Conservation (phyloP, 2,113 vertebrate genomes). For the Pantherophis guttatus region DNA sequence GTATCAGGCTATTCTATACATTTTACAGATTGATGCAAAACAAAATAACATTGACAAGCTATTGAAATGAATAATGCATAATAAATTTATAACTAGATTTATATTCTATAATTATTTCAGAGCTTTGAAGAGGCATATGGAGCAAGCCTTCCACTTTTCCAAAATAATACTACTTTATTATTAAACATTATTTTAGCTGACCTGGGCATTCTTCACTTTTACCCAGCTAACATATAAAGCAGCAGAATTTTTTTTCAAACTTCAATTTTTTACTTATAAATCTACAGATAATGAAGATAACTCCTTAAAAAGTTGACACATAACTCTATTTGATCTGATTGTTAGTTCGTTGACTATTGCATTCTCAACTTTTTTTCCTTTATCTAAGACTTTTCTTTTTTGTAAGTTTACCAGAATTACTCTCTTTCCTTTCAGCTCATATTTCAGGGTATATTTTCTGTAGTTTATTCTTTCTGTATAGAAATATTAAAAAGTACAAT, state of each 20-base stretch:
- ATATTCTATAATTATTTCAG: not conserved
- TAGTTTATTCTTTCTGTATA: not conserved
- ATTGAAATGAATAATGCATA: not conserved
- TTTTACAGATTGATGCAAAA: not conserved
- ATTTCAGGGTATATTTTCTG: not conserved
- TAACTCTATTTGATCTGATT: not conserved
- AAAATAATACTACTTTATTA: not conserved
- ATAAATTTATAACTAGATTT: not conserved
- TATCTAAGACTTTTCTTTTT: not conserved
- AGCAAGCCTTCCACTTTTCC: not conserved
- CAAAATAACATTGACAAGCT: not conserved
- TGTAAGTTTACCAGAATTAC: not conserved
- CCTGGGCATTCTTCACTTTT: not conserved
- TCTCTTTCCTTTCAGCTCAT: conserved; percentile 15
- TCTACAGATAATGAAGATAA: not conserved
- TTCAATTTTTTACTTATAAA: not conserved
- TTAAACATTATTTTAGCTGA: not conserved
- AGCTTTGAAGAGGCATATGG: not conserved
- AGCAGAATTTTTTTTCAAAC: not conserved
- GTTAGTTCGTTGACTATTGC: not conserved
- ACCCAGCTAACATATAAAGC: not conserved
- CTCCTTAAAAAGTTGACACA: not conserved
- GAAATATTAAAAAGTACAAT: not conserved
- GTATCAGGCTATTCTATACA: not conserved
- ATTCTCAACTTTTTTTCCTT: not conserved